Percentiles rank a stretch among this genome's conserved stretches.
These are phyloP conservation scores for Apostichopus leukothele DNA, from an alignment of 53 echinoderm and acorn worm species.

Conservation along the genomic window DNA sequence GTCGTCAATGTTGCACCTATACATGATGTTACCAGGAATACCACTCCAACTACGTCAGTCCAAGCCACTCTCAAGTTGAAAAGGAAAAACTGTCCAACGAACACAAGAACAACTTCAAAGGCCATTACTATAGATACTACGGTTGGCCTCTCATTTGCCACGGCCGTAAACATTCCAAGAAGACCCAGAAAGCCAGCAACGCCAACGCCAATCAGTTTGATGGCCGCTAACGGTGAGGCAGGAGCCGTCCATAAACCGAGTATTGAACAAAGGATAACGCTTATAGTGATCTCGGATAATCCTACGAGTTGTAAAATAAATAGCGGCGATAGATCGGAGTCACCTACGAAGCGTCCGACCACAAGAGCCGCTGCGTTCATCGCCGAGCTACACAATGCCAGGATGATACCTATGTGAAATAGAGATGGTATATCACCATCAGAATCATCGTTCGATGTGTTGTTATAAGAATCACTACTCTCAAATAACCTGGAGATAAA, in stretches of 20 bases:
- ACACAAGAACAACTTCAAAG: neutral
- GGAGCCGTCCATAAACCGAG: neutral
- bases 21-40: neutral
- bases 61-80: neutral
- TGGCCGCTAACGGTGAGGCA: neutral
- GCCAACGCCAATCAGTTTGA: neutral
- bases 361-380: constrained; percentile 5
- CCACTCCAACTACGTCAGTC: neutral
- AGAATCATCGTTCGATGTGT: neutral
- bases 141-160: neutral
- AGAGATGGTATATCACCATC: neutral
- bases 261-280: neutral
- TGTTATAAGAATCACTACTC: neutral
- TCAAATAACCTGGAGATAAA: neutral
- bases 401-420: neutral
- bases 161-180: neutral
- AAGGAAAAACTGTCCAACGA: neutral
- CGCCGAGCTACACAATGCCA: neutral
- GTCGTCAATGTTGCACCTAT: neutral
- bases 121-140: neutral
- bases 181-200: neutral
- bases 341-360: neutral
- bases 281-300: neutral
- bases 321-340: neutral
- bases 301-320: neutral